Percentiles rank a stretch among this genome's conserved stretches.
Conservation (phyloP, 2,113 vertebrate species). For the Chloropsis hardwickii region DNA sequence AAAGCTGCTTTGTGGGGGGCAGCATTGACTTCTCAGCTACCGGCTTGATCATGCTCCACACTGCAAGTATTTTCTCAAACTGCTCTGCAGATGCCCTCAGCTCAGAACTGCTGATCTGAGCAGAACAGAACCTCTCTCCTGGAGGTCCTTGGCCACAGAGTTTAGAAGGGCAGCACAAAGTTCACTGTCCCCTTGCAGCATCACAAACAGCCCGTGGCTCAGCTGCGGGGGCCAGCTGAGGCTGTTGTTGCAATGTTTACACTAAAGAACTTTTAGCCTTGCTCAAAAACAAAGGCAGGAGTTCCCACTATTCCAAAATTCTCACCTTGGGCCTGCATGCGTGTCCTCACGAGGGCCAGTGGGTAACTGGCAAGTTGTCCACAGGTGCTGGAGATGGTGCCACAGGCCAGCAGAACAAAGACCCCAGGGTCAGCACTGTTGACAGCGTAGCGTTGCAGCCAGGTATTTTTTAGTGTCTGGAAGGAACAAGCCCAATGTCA, state of each 20-base stretch:
- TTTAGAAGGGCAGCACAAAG: not conserved
- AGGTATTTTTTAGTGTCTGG: constrained; percentile 92
- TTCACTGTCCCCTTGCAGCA: not conserved
- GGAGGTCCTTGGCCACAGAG: not conserved
- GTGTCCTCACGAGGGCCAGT: constrained; percentile 90
- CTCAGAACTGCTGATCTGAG: not conserved
- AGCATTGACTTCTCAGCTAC: not conserved
- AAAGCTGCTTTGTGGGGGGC: not conserved
- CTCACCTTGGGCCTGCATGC: constrained; percentile 97
- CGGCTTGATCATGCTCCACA: rapidly evolving
- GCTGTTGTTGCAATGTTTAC: not conserved
- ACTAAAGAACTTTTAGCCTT: not conserved
- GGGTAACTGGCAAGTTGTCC: constrained; percentile 95
- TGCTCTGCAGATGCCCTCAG: not conserved
- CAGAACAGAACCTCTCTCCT: not conserved
- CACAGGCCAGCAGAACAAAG: constrained; percentile 92
- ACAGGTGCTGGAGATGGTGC: constrained; percentile 94
- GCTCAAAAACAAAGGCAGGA: not conserved
- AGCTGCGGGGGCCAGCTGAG: not conserved
- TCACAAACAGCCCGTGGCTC: not conserved
- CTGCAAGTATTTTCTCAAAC: not conserved
- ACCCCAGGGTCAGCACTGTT: constrained; percentile 91
- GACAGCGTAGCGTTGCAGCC: constrained; percentile 87
- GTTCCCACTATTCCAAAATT: not conserved
- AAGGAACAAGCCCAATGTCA: not conserved